phyloP scores from a whole-genome alignment of 1,140 invertebrate genomes.

The Drosophila pallidifrons region DNA sequence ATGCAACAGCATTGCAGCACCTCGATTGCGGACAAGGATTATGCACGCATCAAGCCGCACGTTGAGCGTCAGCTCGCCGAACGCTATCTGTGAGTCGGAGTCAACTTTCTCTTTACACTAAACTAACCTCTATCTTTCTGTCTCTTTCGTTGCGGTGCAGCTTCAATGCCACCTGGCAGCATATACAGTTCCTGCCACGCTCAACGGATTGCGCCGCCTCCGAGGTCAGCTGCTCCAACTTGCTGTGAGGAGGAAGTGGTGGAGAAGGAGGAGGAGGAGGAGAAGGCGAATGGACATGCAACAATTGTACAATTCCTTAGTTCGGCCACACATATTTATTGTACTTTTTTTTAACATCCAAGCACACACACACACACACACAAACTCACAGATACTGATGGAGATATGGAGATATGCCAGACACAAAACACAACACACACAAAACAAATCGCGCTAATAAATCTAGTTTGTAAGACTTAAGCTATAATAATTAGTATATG shows the following conservation, averaged over 20 bases:
- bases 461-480: constrained; percentile 39
- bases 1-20: constrained; percentile 84
- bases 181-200: constrained; percentile 79
- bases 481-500: constrained; percentile 18
- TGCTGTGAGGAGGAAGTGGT: constrained; percentile 57
- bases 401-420: constrained; percentile 15
- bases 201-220: constrained; percentile 73
- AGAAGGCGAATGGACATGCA: background rate
- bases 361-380: constrained; percentile 39
- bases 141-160: constrained; percentile 51
- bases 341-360: constrained; percentile 66
- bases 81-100: constrained; percentile 67
- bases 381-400: background rate
- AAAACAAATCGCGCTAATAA: constrained; percentile 31
- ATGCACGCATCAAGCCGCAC: constrained; percentile 79
- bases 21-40: constrained; percentile 78
- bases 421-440: too few relatives aligned
- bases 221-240: constrained; percentile 70
- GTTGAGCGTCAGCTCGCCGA: constrained; percentile 78
- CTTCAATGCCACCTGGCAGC: constrained; percentile 83
- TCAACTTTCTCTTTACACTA: background rate
- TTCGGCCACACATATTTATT: constrained; percentile 70
- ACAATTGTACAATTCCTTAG: constrained; percentile 56
- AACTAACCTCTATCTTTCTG: background rate
- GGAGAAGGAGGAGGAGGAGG: background rate